Evolutionary conservation across 2,113 vertebrate genomes (phyloP), one percentile per base, ranked within the genome.

Genomic region (Pantherophis guttatus): DNA sequence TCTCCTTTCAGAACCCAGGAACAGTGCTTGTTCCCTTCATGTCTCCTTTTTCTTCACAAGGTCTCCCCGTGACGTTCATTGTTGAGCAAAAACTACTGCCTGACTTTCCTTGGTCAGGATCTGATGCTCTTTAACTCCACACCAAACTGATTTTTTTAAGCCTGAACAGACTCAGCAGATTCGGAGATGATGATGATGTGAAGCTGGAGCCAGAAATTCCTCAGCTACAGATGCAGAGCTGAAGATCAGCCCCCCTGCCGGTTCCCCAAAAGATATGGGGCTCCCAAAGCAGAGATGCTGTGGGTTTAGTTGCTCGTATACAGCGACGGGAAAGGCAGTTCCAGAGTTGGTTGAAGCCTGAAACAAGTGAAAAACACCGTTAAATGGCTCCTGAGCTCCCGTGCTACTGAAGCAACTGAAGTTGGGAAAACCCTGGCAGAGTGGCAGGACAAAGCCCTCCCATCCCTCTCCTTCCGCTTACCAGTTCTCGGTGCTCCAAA

Each of bases 401-500:
- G 0, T 81, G 15, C n/a, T 8, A 3, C n/a, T 17, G 15, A 81
- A 13, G n/a, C 15, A 33, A 15, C n/a, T 1, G n/a, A 15, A 33
- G 15, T 7, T 39, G 8, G 70, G 15, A 3, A 7, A 39, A 8
- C 33, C 17, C 19, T 81, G 70, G n/a, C 70, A 81, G n/a, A 19
- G 70, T 17, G 70, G n/a, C 6, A 21, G 48, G 11, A 13, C 15
- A 24, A 12, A 8, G 3, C 2, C 23, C 23, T 33, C 39, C 12
- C 26, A 1, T 3, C 13, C 8, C 10, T 12, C 10, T 13, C 85
- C 3, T n/a, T 57, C 89, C 88, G 39, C 97, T 96, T 96, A 99
- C 99, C 99, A 99, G 97, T 99, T 99, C 53, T 99, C 98, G 0
- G 98, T 96, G 97, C 98, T 99, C 99, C 99, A 99, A 90, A 33